phyloP scores from a whole-genome alignment of 2,113 vertebrate genomes.

The Datnioides undecimradiatus region DNA sequence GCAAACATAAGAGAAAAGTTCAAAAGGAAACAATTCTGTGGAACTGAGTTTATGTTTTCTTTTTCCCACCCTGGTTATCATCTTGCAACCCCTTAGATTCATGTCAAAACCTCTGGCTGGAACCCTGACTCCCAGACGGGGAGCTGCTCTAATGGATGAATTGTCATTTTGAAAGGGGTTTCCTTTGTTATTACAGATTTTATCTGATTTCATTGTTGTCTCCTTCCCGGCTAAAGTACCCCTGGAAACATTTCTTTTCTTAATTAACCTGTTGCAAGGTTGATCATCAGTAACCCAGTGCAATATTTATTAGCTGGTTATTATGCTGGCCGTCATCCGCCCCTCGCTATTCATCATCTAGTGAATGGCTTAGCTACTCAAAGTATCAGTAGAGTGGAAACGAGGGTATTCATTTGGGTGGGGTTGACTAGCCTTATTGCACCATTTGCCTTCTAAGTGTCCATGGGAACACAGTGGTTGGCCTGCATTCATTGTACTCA shows the following conservation, averaged over 20 bases:
- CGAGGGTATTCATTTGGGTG: conserved; percentile 20
- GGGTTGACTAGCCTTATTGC: conserved; percentile 36
- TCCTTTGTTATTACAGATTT: neutral
- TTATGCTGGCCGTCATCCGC: conserved; percentile 10
- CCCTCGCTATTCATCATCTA: conserved; percentile 11
- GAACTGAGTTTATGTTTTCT: no score
- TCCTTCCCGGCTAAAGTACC: neutral
- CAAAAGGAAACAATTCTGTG: neutral
- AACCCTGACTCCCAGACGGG: neutral
- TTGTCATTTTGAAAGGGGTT: neutral
- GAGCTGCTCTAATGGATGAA: neutral
- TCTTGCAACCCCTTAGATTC: neutral
- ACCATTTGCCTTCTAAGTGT: conserved; percentile 60
- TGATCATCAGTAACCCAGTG: neutral
- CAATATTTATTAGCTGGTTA: conserved; percentile 3
- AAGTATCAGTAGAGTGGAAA: conserved; percentile 21
- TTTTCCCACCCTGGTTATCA: neutral
- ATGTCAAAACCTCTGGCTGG: neutral
- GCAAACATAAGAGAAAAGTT: neutral
- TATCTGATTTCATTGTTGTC: neutral
- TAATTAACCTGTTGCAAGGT: neutral
- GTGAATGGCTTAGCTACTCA: conserved; percentile 7
- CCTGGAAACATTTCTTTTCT: neutral
- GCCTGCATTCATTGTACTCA: conserved; percentile 56
- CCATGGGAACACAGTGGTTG: conserved; percentile 46